These are phyloP conservation scores for Trachelus tabidus DNA, from an alignment of 2,888 invertebrate genomes.

Conservation along the genomic window DNA sequence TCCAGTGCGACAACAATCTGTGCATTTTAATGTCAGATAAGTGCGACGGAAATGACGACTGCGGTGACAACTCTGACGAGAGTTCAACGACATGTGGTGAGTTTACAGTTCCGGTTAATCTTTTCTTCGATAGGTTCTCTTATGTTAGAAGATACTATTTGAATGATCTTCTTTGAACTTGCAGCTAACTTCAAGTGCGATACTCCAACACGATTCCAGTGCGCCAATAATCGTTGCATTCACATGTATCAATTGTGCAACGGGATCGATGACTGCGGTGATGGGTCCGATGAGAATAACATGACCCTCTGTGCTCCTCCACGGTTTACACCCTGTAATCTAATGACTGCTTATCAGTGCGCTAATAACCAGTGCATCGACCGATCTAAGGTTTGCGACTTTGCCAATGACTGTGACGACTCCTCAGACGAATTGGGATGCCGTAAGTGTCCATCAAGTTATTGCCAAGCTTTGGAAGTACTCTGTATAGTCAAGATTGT, in stretches of 20 bases:
- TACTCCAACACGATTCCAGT: slow-evolving; percentile 86
- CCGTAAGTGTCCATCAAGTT: slow-evolving; percentile 68
- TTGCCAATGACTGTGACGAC: slow-evolving; percentile 91
- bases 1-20: slow-evolving; percentile 92
- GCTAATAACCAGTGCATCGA: slow-evolving; percentile 88
- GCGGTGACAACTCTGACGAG: slow-evolving; percentile 93
- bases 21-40: slow-evolving; percentile 91
- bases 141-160: not conserved
- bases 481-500: not conserved
- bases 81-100: slow-evolving; percentile 77
- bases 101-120: slow-evolving; percentile 34
- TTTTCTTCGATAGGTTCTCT: not conserved
- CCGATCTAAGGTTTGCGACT: slow-evolving; percentile 84
- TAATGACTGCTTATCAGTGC: slow-evolving; percentile 85
- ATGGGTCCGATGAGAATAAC: slow-evolving; percentile 95
- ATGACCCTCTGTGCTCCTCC: slow-evolving; percentile 83
- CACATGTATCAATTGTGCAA: slow-evolving; percentile 90
- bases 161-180: slow-evolving; percentile 12
- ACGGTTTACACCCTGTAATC: slow-evolving; percentile 81
- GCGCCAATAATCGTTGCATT: slow-evolving; percentile 88
- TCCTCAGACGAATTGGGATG: slow-evolving; percentile 92
- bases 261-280: slow-evolving; percentile 92
- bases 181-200: slow-evolving; percentile 86
- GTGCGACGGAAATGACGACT: slow-evolving; percentile 94
- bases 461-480: not conserved